These are phyloP conservation scores for Tangara arthus DNA, from an alignment of 2,797 vertebrate species.

Conservation along the genomic window DNA sequence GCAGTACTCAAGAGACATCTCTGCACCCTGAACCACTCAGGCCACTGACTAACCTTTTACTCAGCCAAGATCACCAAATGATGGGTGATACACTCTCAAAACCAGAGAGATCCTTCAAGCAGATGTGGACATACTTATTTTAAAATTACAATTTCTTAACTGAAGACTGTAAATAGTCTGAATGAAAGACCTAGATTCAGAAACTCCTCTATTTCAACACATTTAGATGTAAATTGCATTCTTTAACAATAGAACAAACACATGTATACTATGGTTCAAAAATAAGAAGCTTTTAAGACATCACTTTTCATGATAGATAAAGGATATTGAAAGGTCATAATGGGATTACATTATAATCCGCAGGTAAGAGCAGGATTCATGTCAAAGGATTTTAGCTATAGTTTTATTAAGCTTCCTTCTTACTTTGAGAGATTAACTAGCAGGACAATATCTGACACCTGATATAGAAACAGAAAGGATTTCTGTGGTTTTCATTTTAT, in stretches of 20 bases:
- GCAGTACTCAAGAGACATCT: background rate
- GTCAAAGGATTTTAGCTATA: slow-evolving; percentile 19
- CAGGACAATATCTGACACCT: slow-evolving; percentile 40
- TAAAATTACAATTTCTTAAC: background rate
- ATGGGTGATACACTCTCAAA: background rate
- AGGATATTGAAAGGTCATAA: slow-evolving; percentile 16
- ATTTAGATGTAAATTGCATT: background rate
- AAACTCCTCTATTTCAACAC: background rate
- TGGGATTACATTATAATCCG: slow-evolving; percentile 59
- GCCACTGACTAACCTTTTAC: background rate
- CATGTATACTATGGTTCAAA: background rate
- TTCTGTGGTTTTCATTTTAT: slow-evolving; percentile 37
- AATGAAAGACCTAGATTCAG: background rate
- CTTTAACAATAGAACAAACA: background rate
- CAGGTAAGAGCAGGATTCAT: slow-evolving; percentile 44
- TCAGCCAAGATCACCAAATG: background rate
- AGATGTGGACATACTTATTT: background rate
- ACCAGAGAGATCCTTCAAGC: background rate
- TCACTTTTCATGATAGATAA: slow-evolving; percentile 29
- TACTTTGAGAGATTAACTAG: slow-evolving; percentile 39
- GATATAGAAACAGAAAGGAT: slow-evolving; percentile 26
- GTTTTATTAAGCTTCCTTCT: slow-evolving; percentile 44
- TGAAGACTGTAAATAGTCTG: background rate
- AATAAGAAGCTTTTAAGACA: background rate
- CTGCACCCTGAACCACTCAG: background rate